phyloP scores from a whole-genome alignment of 2,113 vertebrate species.

The Rhagologus leucostigma region DNA sequence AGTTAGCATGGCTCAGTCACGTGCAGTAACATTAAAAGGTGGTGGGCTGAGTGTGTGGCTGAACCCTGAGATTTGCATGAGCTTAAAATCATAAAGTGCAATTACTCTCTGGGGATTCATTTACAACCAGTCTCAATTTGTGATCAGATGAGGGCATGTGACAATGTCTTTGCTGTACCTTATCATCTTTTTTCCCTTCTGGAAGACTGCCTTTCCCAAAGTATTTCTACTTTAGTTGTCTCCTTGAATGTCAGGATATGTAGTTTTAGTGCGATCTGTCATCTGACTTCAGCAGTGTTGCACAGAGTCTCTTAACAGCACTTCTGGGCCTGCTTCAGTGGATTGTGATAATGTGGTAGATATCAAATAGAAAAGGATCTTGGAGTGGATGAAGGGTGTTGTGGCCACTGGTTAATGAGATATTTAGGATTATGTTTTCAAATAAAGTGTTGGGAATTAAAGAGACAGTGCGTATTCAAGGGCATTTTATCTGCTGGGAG shows the following conservation, averaged over 20 bases:
- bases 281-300: neutral
- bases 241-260: neutral
- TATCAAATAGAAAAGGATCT: neutral
- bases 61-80: neutral
- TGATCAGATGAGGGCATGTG: neutral
- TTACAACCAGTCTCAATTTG: neutral
- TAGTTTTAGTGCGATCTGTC: neutral
- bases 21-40: neutral
- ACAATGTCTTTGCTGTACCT: neutral
- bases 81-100: neutral
- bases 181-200: neutral
- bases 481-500: neutral
- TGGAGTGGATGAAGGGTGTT: neutral
- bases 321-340: neutral
- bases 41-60: neutral
- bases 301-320: neutral
- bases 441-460: neutral
- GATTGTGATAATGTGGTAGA: neutral
- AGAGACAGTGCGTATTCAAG: neutral
- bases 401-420: neutral
- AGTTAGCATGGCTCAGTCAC: neutral
- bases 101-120: neutral
- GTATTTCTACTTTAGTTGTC: neutral
- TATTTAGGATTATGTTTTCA: neutral
- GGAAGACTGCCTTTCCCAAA: neutral